phyloP scores from a whole-genome alignment of 2,888 invertebrate species.

The Pardosa pseudoannulata region DNA sequence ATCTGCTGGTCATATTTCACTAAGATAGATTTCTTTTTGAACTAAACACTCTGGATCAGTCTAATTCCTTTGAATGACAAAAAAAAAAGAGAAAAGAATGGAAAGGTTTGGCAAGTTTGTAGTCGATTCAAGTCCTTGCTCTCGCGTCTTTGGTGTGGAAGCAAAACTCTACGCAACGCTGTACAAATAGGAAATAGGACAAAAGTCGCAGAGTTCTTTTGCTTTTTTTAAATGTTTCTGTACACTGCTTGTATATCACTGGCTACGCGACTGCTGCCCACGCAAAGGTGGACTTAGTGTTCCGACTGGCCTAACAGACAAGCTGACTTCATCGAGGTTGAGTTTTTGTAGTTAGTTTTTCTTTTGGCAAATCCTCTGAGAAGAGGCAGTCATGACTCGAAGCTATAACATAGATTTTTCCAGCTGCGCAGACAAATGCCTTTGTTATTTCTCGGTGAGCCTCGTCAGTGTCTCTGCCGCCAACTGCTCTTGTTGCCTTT shows the following conservation, averaged over 20 bases:
- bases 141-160: slow-evolving; percentile 66
- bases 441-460: slow-evolving; percentile 80
- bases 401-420: neutral
- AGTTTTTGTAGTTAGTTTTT: slow-evolving; percentile 34
- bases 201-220: neutral
- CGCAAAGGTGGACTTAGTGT: neutral
- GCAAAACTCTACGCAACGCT: slow-evolving; percentile 61
- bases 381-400: neutral
- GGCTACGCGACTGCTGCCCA: slow-evolving; percentile 43
- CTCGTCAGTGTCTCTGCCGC: slow-evolving; percentile 71
- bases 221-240: slow-evolving; percentile 10
- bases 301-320: slow-evolving; percentile 21
- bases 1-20: no score
- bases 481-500: slow-evolving; percentile 72
- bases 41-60: no score
- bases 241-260: slow-evolving; percentile 68
- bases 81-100: no score
- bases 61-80: no score
- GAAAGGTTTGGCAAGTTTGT: neutral
- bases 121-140: neutral
- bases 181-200: slow-evolving; percentile 59
- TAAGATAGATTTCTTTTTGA: no score
- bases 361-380: no score
- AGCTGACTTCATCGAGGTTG: slow-evolving; percentile 33
- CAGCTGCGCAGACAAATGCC: neutral